Base-by-base conservation (phyloP, 2,113 vertebrate species). In the Albula glossodonta region DNA sequence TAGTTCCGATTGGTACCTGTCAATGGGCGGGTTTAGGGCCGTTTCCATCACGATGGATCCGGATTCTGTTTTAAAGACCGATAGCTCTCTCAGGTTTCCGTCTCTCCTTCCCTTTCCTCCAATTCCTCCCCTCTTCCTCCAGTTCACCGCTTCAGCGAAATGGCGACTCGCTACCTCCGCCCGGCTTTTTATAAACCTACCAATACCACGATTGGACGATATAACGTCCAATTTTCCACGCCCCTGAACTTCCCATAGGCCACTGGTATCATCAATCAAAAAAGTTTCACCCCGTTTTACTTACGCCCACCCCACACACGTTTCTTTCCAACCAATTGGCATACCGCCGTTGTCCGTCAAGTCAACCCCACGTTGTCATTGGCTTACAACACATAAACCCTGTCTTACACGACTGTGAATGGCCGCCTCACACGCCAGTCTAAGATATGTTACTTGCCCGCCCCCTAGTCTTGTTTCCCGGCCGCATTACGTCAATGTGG, bases 11-110 rank as follows among this genome's bases (percentile, higher is more conserved):
- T 92, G 92, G 94, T 96, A 96, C 95, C 95, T 96, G 94, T 96
- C 94, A 93, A 94, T 88, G 86, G 88, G 93, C 91, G 94, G 92
- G 92, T 94, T 94, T 89, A 95, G 82, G 85, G 94, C 95, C 94
- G 94, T 94, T 91, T 95, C 95, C 95, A 94, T 95, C 87, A 88
- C 92, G 95, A 96, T 96, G 94, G 94, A 94, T 95, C 94, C 94
- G 94, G 94, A 95, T 95, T 95, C 89, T 86, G 91, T 92, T 93
- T 41, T 93, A 83, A 79, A 92, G 86, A 91, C 87, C 88, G 89
- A 88, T 87, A 41, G 31, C 91, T 90, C 85, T 82, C 70, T 89
- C 91, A 86, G 92, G 91, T 91, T 91, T 91, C 92, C 89, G 91
- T 87, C 89, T 90, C 86, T 89, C 83, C 89, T 90, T 90, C 88